Percentiles rank a stretch among this genome's conserved stretches.
Evolutionary conservation across 2,888 invertebrate genomes (phyloP).

Genomic region (Acrobasis consociella): DNA sequence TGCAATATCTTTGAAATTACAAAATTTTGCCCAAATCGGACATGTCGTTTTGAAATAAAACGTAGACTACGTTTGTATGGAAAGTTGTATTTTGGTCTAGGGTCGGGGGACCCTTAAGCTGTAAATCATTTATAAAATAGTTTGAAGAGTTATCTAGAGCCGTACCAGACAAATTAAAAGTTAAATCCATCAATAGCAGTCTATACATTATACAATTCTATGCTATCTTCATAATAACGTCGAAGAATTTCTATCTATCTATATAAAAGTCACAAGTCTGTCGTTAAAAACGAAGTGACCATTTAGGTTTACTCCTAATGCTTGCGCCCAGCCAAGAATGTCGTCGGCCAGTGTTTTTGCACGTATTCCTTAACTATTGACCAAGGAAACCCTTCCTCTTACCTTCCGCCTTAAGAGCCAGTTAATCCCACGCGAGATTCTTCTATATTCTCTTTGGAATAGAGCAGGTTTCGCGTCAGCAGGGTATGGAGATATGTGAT

Average conservation of each 20-base stretch:
- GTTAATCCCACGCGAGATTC: constrained; percentile 4
- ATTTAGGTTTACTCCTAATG: constrained; percentile 53
- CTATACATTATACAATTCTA: no score
- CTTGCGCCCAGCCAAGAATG: constrained; percentile 62
- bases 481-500: background rate
- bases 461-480: constrained; percentile 29
- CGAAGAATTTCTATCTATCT: constrained; percentile 14
- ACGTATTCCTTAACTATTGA: constrained; percentile 64
- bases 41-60: no score
- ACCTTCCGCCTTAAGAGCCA: constrained; percentile 30
- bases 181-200: no score
- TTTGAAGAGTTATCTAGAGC: no score
- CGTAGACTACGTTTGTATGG: no score
- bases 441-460: background rate
- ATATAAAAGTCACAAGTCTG: constrained; percentile 14
- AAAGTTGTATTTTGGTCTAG: no score
- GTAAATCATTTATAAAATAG: no score
- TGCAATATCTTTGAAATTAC: no score
- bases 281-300: constrained; percentile 51
- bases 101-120: no score
- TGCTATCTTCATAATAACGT: background rate
- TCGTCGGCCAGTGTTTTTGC: constrained; percentile 74
- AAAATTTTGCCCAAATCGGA: no score
- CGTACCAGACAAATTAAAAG: no score
- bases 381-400: constrained; percentile 38